Base-by-base conservation (phyloP, 2,113 vertebrate genomes). In the Siphamia tubifer region DNA sequence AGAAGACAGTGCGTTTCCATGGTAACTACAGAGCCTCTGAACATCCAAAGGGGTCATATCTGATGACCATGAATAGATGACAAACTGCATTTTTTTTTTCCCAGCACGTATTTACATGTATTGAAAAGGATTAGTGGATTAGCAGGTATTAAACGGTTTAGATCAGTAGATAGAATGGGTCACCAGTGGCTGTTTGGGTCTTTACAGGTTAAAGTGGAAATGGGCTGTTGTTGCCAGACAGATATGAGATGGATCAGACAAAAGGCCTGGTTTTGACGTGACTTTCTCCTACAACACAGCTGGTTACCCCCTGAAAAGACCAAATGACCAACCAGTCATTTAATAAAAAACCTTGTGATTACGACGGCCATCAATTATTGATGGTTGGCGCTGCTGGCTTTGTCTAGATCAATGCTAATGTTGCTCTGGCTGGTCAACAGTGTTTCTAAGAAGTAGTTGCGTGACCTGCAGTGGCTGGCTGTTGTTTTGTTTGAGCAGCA, bases 321-420 rank as follows among this genome's bases (percentile, higher is more conserved):
- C 54, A 79, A 79, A 44, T 70, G 76, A 57, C 52, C 75, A 66
- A 40, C 30, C 28, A 52, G 66, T 69, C 83, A 55, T 66, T 81
- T 79, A 73, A 82, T 77, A 75, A 74, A 47, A 79, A 83, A 77
- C 52, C 65, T 49, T 60, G 66, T 73, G 67, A 74, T 88, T 84
- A 82, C 84, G 84, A 84, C 75, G 74, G 39, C 49, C 69, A 81
- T 92, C 74, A 79, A 90, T 92, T 88, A 91, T 90, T 85, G 69
- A 90, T 84, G 60, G 47, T 5, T 1, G 39, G 58, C 44, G 65
- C 40, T 65, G 20, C 35, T 40, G 58, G 44, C 77, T 89, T 89
- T 89, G 82, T 89, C 79, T 73, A 39, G 73, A 86, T 69, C 52
- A 56, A 74, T 87, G 82, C 68, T 90, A 88, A 87, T 74, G 77